Percentiles rank a stretch among this genome's conserved stretches.
phyloP scores from a whole-genome alignment of 2,888 invertebrate genomes.

The Trisateles emortualis region DNA sequence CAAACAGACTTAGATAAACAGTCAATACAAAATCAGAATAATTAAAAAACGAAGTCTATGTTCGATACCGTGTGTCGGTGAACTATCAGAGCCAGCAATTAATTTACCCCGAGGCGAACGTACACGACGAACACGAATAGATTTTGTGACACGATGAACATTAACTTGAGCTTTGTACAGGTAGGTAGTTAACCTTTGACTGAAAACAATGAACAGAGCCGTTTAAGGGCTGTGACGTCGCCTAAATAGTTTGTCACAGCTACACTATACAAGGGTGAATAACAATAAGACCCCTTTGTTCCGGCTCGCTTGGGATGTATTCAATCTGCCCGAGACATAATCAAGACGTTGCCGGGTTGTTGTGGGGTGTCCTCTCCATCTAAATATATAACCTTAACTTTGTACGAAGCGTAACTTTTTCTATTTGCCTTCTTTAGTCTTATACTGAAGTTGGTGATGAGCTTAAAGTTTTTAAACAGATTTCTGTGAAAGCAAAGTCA shows the following conservation, averaged over 20 bases:
- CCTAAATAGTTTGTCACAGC: slow-evolving; percentile 76
- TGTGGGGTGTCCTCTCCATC: slow-evolving; percentile 57
- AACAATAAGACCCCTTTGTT: slow-evolving; percentile 83
- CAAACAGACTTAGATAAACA: too few species aligned
- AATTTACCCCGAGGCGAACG: background rate
- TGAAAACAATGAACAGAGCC: slow-evolving; percentile 65
- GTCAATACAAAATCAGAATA: too few species aligned
- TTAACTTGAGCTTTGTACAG: slow-evolving; percentile 36
- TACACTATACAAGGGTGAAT: slow-evolving; percentile 77
- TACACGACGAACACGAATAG: background rate
- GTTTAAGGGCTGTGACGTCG: slow-evolving; percentile 64
- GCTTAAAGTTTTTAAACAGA: slow-evolving; percentile 24
- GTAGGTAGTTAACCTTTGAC: slow-evolving; percentile 57
- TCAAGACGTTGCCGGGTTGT: slow-evolving; percentile 72
- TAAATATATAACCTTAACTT: slow-evolving; percentile 51
- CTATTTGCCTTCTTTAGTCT: slow-evolving; percentile 32
- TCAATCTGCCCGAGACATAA: slow-evolving; percentile 79
- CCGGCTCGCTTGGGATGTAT: slow-evolving; percentile 71
- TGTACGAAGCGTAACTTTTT: slow-evolving; percentile 42
- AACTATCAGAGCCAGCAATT: background rate
- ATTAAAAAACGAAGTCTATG: too few species aligned
- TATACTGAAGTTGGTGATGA: slow-evolving; percentile 20
- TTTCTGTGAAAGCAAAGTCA: slow-evolving; percentile 1
- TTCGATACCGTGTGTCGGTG: background rate
- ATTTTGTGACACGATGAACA: slow-evolving; percentile 19